Base-by-base conservation (phyloP, 2,113 vertebrate species). In the Miniopterus natalensis region DNA sequence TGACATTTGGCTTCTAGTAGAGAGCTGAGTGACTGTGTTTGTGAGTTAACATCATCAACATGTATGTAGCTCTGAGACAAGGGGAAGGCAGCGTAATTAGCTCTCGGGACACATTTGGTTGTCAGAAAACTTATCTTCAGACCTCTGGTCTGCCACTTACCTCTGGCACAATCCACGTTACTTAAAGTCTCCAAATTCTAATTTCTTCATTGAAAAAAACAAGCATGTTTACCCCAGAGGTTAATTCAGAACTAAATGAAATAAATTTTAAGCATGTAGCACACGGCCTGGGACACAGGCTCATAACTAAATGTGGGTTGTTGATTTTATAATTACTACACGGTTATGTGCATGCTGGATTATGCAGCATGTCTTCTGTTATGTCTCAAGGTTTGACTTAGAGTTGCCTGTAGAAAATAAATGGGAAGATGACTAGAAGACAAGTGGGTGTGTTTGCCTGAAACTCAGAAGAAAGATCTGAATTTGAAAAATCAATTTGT, bases 181-280 rank as follows among this genome's bases (percentile, higher is more conserved):
- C 9, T 65, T 86, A 66, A 65, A 77, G 88, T 66, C 42, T 88
- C 57, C 25, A 75, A 11, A 6, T 68, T 61, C 25, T 80, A 61
- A 13, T 95, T 78, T 55, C 8, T 36, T 90, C 51, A 53, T 47
- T 92, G 87, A 80, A 18, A 55, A 36, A 74, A 90, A 88, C 90
- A 55, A 93, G 15, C 31, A 14, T 53, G 65, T 85, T 53, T 90
- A 51, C 20, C 47, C 73, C 59, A 90, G 6, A 74, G 13, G 5
- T 40, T 86, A 53, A 74, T 21, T 55, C 61, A 20, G 20, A 65
- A 63, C 61, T 84, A n/a, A 75, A 31, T 65, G 51, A 92, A 18
- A 53, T 80, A 61, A 84, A 70, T 47, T 20, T 55, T 20, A 65
- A 74, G 15, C 27, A 13, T 11, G 3, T 7, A 53, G 13, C 20